Evolutionary conservation across 2,888 invertebrate genomes (phyloP).

Genomic region (Melipona bicolor): DNA sequence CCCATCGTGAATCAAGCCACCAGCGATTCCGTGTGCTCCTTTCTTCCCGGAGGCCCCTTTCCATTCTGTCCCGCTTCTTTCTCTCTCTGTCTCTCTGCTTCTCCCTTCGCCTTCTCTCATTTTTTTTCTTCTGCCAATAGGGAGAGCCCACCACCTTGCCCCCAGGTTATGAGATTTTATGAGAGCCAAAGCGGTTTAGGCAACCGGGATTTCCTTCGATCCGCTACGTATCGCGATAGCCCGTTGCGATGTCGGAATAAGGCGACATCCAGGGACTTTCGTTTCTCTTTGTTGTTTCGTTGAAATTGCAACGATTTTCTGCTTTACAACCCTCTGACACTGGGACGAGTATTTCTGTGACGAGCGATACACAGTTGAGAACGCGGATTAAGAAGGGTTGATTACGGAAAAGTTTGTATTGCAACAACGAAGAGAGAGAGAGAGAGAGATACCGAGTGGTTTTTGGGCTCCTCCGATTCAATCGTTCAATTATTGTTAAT

Average conservation of each 20-base stretch:
- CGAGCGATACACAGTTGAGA: not conserved
- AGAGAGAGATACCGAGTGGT: too few relatives aligned
- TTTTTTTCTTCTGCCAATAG: slow-evolving; percentile 35
- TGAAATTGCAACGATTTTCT: not conserved
- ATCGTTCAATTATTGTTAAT: slow-evolving; percentile 27
- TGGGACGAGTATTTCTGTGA: not conserved
- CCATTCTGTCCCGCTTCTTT: not conserved
- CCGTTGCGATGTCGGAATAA: slow-evolving; percentile 1
- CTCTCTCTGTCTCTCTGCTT: not conserved
- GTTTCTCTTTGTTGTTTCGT: too few relatives aligned
- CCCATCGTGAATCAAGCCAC: slow-evolving; percentile 57
- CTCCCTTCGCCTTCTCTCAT: not conserved
- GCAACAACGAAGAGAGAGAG: too few relatives aligned
- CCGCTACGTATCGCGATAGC: slow-evolving; percentile 23
- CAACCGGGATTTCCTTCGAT: slow-evolving; percentile 58
- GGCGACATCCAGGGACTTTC: not conserved
- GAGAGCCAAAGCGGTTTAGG: slow-evolving; percentile 82
- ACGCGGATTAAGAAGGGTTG: not conserved
- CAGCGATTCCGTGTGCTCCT: slow-evolving; percentile 44
- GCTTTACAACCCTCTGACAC: not conserved
- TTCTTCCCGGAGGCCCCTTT: slow-evolving; percentile 49
- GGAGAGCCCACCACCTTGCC: slow-evolving; percentile 57
- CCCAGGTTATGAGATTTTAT: slow-evolving; percentile 83
- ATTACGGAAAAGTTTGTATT: too few relatives aligned
- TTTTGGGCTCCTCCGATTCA: too few relatives aligned